Evolutionary conservation across 2,113 vertebrate species (phyloP).

Genomic region (Siniperca knerii): DNA sequence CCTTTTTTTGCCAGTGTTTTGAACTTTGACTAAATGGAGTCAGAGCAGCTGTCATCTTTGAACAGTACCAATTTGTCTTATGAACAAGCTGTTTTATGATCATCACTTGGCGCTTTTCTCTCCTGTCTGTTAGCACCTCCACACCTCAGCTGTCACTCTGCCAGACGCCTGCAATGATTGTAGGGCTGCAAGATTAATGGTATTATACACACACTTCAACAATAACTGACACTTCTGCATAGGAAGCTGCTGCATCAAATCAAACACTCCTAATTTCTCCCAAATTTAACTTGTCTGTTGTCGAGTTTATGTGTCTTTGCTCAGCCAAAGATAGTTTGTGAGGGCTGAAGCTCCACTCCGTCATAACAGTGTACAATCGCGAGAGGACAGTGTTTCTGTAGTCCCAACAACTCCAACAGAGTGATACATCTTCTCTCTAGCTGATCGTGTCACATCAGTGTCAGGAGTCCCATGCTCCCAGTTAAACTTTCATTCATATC

Average conservation of each 20-base stretch:
- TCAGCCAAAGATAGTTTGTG: no score
- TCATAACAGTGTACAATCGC: no score
- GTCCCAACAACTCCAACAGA: background rate
- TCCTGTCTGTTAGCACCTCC: background rate
- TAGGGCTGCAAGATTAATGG: background rate
- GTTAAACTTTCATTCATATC: background rate
- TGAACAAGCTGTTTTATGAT: slow-evolving; percentile 9
- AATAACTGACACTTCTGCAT: background rate
- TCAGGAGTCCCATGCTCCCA: background rate
- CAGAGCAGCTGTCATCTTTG: slow-evolving; percentile 8
- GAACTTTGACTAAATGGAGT: slow-evolving; percentile 15
- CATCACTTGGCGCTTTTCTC: background rate
- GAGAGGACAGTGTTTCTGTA: no score
- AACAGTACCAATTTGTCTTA: background rate
- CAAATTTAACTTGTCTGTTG: no score
- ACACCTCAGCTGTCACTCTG: slow-evolving; percentile 1
- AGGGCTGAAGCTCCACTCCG: no score
- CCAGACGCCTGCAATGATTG: slow-evolving; percentile 1
- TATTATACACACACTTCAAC: background rate
- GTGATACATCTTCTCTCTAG: background rate
- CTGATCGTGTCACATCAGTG: background rate
- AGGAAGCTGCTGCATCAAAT: background rate
- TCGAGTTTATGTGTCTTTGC: no score
- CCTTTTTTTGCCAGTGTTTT: slow-evolving; percentile 2
- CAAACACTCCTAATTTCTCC: background rate